Base-by-base conservation (phyloP, 64 coral and sea anemone genomes). In the Orbicella faveolata region DNA sequence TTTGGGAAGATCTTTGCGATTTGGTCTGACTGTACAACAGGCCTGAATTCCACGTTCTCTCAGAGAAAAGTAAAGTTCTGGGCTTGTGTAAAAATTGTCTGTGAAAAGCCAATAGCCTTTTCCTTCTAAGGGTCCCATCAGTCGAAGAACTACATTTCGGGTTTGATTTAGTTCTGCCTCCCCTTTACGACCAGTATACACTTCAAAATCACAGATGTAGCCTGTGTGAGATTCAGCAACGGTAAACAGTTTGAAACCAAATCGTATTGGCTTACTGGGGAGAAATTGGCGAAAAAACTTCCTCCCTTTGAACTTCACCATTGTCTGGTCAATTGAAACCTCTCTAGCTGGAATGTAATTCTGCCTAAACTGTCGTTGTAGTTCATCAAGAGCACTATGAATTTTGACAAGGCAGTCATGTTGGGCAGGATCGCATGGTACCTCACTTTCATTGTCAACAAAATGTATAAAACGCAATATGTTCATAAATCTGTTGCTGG, bases 381-480 rank as follows among this genome's bases (percentile, higher is more conserved):
- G 30, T 30, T 30, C 30, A 30, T 30, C 55, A 19, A 8, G 19
- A 51, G 81, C 65, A 44, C 78, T 75, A 30, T 30, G 30, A 30
- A 30, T 37, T 80, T 55, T 51, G 73, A 23, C 23, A 90, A 63
- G 9, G 88, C 62, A 44, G 23, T 64, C 34, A 90, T 35, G 57
- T 90, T 90, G 89, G 74, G 74, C 1, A 90, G 67, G 19, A 13
- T 55, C 39, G 80, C 65, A 21, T 76, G n/a, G 64, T 72, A 76
- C 8, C 81, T 63, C 61, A 44, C 88, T 12, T 61, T 21, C 53
- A 78, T 90, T 90, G 66, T 83, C 62, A 64, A 90, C 89, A 62
- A 90, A 90, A 74, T 90, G 89, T 75, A 90, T 48, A 66, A 83
- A 90, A 10, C 25, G 78, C 18, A 90, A 51, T 64, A 83, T 90